Evolutionary conservation across 2,888 invertebrate genomes (phyloP).

Genomic region (Meteorus cinctellus): DNA sequence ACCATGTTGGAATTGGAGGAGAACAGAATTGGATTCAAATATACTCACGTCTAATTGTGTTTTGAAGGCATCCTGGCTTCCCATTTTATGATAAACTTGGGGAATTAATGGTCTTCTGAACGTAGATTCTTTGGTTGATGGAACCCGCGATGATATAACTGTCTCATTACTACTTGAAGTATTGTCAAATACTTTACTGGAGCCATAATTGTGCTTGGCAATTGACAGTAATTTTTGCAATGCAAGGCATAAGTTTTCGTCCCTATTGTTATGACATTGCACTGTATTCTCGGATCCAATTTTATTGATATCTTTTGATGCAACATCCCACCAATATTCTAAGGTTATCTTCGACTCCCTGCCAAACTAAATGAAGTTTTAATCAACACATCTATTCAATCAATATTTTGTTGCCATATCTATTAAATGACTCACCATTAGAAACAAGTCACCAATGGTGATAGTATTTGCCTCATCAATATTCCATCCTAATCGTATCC

Average conservation of each 20-base stretch:
- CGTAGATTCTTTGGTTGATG: constrained; percentile 68
- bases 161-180: constrained; percentile 69
- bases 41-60: constrained; percentile 74
- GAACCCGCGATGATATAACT: constrained; percentile 68
- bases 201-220: constrained; percentile 72
- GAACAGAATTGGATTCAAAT: constrained; percentile 4
- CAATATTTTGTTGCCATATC: constrained; percentile 11
- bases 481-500: constrained; percentile 83
- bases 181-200: constrained; percentile 71
- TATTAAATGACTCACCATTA: constrained; percentile 79
- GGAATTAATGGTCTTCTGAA: constrained; percentile 70
- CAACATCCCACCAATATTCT: constrained; percentile 87
- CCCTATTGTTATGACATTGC: constrained; percentile 50
- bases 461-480: constrained; percentile 83
- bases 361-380: constrained; percentile 77
- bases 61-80: constrained; percentile 71
- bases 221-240: constrained; percentile 73
- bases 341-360: constrained; percentile 83
- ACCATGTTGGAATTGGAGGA: too few relatives aligned
- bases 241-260: constrained; percentile 65
- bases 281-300: constrained; percentile 37
- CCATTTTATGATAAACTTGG: constrained; percentile 68
- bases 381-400: constrained; percentile 26
- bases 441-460: constrained; percentile 91
- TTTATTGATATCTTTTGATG: constrained; percentile 52